phyloP scores from a whole-genome alignment of 2,888 invertebrate species.

The Spisula subtruncata region DNA sequence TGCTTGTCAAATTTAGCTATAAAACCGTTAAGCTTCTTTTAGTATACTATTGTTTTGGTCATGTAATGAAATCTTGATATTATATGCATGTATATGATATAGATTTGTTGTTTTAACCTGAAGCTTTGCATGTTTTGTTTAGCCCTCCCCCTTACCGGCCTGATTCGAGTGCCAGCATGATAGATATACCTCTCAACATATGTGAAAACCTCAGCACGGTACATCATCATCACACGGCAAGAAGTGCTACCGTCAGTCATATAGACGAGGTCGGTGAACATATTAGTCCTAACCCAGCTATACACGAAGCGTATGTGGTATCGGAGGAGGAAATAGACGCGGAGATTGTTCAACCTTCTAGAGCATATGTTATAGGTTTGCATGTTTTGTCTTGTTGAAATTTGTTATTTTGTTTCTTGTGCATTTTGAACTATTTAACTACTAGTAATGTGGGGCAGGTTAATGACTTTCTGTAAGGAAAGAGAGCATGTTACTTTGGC shows the following conservation, averaged over 20 bases:
- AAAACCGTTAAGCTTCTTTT: not conserved
- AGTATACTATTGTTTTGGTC: not conserved
- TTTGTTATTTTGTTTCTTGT: not conserved
- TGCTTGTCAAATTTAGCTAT: not conserved
- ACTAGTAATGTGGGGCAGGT: not conserved
- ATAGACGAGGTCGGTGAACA: constrained; percentile 54
- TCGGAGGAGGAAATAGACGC: constrained; percentile 40
- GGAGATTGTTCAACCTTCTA: constrained; percentile 32
- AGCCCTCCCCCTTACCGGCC: constrained; percentile 81
- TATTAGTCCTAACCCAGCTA: constrained; percentile 17
- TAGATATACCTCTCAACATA: constrained; percentile 68
- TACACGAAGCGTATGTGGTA: constrained; percentile 34
- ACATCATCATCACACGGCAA: not conserved
- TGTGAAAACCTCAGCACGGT: constrained; percentile 37
- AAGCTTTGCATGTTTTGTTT: constrained; percentile 55
- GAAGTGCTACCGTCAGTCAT: constrained; percentile 64
- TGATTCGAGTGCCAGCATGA: constrained; percentile 75
- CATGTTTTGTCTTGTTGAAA: constrained; percentile 55
- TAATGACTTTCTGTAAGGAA: not conserved
- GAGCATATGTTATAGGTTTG: constrained; percentile 77
- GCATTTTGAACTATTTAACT: not conserved
- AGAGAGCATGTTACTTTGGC: not conserved
- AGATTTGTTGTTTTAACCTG: not conserved
- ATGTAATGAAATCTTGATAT: not conserved
- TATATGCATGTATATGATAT: not conserved